Evolutionary conservation across 2,113 vertebrate genomes (phyloP).

Genomic region (Aphelocoma coerulescens): DNA sequence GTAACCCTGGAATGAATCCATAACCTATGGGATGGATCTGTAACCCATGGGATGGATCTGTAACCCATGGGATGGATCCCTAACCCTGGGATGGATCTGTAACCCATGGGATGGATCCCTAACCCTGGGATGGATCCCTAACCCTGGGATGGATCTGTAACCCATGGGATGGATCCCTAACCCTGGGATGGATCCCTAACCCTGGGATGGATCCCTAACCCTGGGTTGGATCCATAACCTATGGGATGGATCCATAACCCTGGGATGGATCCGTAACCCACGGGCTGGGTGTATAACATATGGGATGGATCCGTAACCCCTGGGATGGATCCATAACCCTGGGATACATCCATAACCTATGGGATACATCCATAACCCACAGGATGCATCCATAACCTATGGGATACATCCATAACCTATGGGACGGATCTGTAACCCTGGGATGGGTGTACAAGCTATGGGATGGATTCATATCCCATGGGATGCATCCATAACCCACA

Average conservation of each 20-base stretch:
- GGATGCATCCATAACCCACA: not conserved
- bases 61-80: accelerated
- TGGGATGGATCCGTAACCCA: accelerated
- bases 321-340: too few species aligned
- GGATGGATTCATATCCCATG: accelerated
- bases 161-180: accelerated
- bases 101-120: accelerated
- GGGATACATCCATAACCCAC: accelerated
- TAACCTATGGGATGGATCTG: accelerated
- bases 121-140: too few species aligned
- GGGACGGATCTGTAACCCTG: accelerated
- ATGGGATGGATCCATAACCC: too few species aligned
- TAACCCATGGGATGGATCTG: accelerated
- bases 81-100: accelerated
- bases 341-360: accelerated
- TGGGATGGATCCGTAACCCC: too few species aligned
- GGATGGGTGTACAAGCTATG: accelerated
- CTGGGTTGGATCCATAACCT: too few species aligned
- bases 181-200: too few species aligned
- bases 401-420: accelerated
- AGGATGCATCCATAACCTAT: accelerated
- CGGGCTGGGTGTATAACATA: too few species aligned
- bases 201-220: accelerated
- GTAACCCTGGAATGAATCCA: accelerated
- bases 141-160: not conserved